These are phyloP conservation scores for Drosophila meridionalis DNA, from an alignment of 2,888 invertebrate species.

Conservation along the genomic window DNA sequence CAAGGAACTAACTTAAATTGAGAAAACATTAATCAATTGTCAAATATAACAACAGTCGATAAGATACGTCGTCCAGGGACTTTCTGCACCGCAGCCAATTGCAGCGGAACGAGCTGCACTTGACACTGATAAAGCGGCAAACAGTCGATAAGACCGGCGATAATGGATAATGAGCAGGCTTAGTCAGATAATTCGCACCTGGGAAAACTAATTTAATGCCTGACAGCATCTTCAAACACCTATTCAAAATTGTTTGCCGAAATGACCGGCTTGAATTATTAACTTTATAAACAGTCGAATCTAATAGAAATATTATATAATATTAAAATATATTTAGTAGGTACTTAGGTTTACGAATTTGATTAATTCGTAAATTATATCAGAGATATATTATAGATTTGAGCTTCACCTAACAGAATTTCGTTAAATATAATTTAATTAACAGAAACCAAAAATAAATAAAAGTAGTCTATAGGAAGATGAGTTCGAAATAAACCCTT, in stretches of 20 bases:
- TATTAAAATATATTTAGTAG: background rate
- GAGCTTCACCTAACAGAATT: too few relatives aligned
- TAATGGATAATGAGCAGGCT: background rate
- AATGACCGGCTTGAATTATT: background rate
- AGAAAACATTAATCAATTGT: constrained; percentile 49
- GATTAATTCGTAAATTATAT: background rate
- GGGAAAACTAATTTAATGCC: background rate
- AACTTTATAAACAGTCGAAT: too few relatives aligned
- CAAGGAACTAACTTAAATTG: constrained; percentile 27
- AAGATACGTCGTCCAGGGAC: constrained; percentile 53
- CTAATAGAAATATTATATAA: background rate
- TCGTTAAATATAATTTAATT: too few relatives aligned
- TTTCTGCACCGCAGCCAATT: constrained; percentile 9
- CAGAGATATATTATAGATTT: background rate
- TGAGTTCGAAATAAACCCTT: too few relatives aligned
- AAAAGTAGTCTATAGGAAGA: too few relatives aligned
- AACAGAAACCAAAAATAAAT: too few relatives aligned
- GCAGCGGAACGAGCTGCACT: constrained; percentile 52
- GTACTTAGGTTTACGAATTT: too few relatives aligned
- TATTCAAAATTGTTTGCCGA: background rate
- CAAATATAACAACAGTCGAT: constrained; percentile 43
- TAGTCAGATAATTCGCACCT: background rate
- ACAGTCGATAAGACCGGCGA: background rate
- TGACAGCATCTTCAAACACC: background rate
- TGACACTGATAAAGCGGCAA: background rate